These are phyloP conservation scores for Agrenia bidenticulata DNA, from an alignment of 2,888 invertebrate genomes.

Conservation along the genomic window DNA sequence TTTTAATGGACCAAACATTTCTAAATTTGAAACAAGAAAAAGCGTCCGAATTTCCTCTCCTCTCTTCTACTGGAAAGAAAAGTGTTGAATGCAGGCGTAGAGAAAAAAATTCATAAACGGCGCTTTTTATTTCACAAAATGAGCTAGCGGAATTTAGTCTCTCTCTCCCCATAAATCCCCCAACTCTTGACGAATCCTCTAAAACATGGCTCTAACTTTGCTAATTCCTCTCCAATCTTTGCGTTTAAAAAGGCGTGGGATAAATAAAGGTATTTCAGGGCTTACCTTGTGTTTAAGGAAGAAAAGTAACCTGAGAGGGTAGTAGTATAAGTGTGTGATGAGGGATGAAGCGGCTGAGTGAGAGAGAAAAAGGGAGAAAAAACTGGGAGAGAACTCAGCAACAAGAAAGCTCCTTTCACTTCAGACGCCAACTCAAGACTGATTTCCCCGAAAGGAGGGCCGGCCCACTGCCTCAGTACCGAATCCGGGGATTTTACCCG, in stretches of 20 bases:
- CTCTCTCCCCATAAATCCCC: too few species aligned
- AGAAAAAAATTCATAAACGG: too few species aligned
- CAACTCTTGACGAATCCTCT: too few species aligned
- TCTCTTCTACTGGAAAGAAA: too few species aligned
- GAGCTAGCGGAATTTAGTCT: too few species aligned
- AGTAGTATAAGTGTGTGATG: background rate
- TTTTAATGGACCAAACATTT: too few species aligned
- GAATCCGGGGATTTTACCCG: constrained; percentile 6
- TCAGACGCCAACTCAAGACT: constrained; percentile 51
- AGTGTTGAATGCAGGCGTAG: too few species aligned
- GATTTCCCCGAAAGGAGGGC: constrained; percentile 17
- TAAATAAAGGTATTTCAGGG: background rate
- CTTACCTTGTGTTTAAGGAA: background rate
- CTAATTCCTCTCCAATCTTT: background rate
- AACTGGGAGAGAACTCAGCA: constrained; percentile 50
- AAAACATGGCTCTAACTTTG: background rate
- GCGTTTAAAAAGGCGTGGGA: background rate
- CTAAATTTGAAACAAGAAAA: too few species aligned
- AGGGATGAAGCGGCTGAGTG: constrained; percentile 45
- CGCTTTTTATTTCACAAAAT: too few species aligned
- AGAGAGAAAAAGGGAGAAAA: constrained; percentile 50
- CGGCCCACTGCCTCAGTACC: constrained; percentile 4
- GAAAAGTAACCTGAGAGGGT: constrained; percentile 6
- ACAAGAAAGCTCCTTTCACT: constrained; percentile 49
- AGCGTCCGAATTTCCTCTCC: too few species aligned